Evolutionary conservation across 2,113 vertebrate genomes (phyloP), one percentile per base, ranked within the genome.

Genomic region (Serilophus lunatus): DNA sequence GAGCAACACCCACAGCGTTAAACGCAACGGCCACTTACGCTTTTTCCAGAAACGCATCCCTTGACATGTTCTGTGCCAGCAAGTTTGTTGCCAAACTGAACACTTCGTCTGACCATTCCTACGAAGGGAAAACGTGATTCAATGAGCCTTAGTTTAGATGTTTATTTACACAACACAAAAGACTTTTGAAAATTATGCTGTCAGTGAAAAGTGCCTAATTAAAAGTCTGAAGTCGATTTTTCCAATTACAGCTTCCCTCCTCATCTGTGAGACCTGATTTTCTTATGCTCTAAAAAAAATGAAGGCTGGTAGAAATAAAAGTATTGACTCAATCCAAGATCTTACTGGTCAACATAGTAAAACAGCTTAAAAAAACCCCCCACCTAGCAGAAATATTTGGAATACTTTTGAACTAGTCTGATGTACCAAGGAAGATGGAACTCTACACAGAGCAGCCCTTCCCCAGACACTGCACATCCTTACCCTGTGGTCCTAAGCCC

Each of bases 31-130:
- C 77, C 75, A 98, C 99, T 97, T 98, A 99, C 99, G 98, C 98
- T 98, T 99, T 99, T 97, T 99, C 99, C 91, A 99, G 98, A 98
- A 99, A 99, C 9, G 98, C 98, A 1, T 99, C 99, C 93, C 99
- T 98, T 60, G 99, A 99, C 98, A 99, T 99, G 97, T 99, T 99
- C 97, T 99, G 99, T 23, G 99, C 99, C 98, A 99, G 85, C 64
- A 99, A 90, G 96, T 99, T 99, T 61, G 99, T 99, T 29, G 99
- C 98, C 98, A 99, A 97, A 95, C 97, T 99, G 97, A 99, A 99
- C 92, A 99, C 98, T 96, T 99, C 98, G 82, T 99, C 99, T 64
- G 99, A 98, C 99, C 99, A 99, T 97, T 99, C 99, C 99, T 99
- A 95, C 18, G 96, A 53, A 92, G 92, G 97, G 53, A 97, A 94